Evolutionary conservation across 2,797 vertebrate species (phyloP), one percentile per base, ranked within the genome.

Genomic region (Syngnathus rostellatus): DNA sequence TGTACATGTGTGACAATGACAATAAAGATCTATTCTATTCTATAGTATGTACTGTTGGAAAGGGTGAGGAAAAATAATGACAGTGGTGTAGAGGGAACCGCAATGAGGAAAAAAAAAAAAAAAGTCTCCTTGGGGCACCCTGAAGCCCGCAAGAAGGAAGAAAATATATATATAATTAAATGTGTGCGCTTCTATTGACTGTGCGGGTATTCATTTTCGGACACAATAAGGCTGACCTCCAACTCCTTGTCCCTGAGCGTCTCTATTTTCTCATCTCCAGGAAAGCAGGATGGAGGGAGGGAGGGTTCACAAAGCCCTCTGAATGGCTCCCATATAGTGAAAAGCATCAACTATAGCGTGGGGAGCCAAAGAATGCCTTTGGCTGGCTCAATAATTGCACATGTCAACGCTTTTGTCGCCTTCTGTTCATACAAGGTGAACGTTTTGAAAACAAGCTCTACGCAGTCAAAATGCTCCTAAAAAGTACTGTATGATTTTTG

Each of bases 221-320:
- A 73, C 74, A 86, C 82, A 88, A 86, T 86, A 71, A 79, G 55
- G 65, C 40, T 41, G 82, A 83, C 85, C 85, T 86, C 76, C 72
- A 81, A 82, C 81, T 83, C 68, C 50, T 65, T 64, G 11, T 70
- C 72, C 68, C 80, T 66, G 68, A 87, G 79, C 48, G 53, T 74
- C 75, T 75, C 19, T 79, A 72, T 71, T 73, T 83, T 88, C 80
- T 79, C 85, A 74, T 75, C 74, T 61, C 45, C 67, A 60, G 70
- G 68, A 77, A 45, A 23, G 54, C 17, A 71, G 63, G 23, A n/a
- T n/a, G n/a, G 64, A 53, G 61, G 40, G 54, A 40, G 72, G 62
- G 64, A 53, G 61, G 67, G 69, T 68, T 65, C 17, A 74, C 69
- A 80, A 75, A 71, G 68, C 60, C 66, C 61, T 69, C 59, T 76